Conservation (phyloP, 23 tunicate species). For the Trididemnum nubilum region DNA sequence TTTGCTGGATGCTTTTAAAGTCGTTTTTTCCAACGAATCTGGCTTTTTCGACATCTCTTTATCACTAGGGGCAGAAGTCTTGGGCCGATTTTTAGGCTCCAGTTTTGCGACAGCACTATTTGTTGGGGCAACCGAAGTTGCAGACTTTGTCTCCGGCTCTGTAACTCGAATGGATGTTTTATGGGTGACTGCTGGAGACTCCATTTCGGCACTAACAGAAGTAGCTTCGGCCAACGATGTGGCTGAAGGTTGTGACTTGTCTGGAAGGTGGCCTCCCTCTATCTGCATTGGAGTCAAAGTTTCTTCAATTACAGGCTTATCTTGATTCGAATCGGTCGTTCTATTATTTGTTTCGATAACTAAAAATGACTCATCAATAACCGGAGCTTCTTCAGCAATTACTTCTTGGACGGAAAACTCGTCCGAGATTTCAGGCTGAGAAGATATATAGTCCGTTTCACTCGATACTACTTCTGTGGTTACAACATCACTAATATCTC, state of each 20-base stretch:
- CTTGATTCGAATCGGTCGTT: too few species aligned
- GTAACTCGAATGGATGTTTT: background rate
- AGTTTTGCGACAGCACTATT: background rate
- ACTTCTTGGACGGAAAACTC: constrained; percentile 13
- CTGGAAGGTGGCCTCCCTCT: background rate
- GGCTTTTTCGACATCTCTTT: background rate
- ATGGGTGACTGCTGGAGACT: too few species aligned
- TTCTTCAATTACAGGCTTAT: background rate
- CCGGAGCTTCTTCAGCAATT: background rate
- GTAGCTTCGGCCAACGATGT: background rate
- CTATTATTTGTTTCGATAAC: too few species aligned
- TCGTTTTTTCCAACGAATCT: background rate
- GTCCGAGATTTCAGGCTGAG: background rate
- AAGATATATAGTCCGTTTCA: background rate
- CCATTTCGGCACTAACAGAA: background rate
- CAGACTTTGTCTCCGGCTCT: background rate
- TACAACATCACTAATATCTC: background rate
- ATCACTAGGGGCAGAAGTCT: background rate
- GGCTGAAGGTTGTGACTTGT: background rate
- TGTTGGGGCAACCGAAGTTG: background rate
- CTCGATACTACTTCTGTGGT: background rate
- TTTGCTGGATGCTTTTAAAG: background rate
- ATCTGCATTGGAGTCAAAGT: background rate
- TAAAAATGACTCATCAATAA: background rate
- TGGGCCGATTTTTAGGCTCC: background rate